Base-by-base conservation (phyloP, 2,888 invertebrate species). In the Mesorhabditis sp. region DNA sequence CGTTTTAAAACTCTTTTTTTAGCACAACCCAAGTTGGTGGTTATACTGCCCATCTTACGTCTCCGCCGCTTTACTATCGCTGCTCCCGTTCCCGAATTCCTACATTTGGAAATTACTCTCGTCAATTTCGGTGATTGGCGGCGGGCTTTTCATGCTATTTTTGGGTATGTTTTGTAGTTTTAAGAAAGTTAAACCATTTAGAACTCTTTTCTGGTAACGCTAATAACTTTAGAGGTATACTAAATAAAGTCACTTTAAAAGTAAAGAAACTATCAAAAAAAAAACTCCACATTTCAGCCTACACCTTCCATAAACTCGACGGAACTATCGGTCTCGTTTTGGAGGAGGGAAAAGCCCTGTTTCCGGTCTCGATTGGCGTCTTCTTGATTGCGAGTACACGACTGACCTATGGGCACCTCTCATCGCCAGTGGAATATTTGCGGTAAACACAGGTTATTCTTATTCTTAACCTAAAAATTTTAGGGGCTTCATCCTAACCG, bases 21-120 rank as follows among this genome's bases (percentile, higher is more conserved):
- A 72, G 72, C 42, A 50, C 45, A 65, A 70, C 65, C 63, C 72
- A 5, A 68, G 10, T 5, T 71, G 71, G 71, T 70, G 69, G 72
- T 61, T 72, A 7, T 69, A 67, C 45, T 66, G 63, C 5, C 72
- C 72, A 3, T 10, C 67, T 4, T 69, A 67, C 62, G 67, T 45
- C 10, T 50, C 69, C 7, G 67, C 69, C 5, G 72, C 67, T 13
- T 15, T 72, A 10, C 68, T 72, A 43, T 62, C 66, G 43, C 50
- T 72, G 58, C 7, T 62, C 10, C 72, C 69, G 4, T 61, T 67
- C 62, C 72, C 72, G 13, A 58, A 44, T 15, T 43, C 15, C 28
- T n/a, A 42, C n/a, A 7, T 72, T 4, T 72, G 72, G 72, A 43
- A 69, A 42, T 41, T 72, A 42, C 45, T 69, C 43, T 72, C 72